These are phyloP conservation scores for Struthidea cinerea DNA, from an alignment of 2,113 vertebrate species.

Conservation along the genomic window DNA sequence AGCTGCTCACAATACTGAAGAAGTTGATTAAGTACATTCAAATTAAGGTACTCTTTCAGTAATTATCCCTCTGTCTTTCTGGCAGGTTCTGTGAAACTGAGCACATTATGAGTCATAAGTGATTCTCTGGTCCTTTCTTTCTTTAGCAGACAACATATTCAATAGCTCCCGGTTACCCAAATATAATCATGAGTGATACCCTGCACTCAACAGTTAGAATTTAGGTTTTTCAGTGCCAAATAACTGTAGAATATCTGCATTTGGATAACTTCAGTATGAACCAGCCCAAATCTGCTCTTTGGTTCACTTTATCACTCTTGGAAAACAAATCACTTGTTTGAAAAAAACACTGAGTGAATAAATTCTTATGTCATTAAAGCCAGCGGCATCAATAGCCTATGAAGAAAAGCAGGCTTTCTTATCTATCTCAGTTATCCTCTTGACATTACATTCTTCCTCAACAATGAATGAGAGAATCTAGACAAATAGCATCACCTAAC, in stretches of 20 bases:
- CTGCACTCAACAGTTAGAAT: background rate
- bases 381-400: background rate
- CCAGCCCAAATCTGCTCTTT: background rate
- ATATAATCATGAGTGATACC: background rate
- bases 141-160: background rate
- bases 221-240: background rate
- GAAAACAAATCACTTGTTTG: background rate
- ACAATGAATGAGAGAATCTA: background rate
- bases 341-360: background rate
- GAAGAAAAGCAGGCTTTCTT: background rate
- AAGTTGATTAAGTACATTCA: conserved; percentile 87
- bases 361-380: background rate
- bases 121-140: background rate
- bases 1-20: conserved; percentile 80
- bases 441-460: background rate
- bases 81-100: background rate
- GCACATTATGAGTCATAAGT: background rate
- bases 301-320: background rate
- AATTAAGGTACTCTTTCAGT: conserved; percentile 81
- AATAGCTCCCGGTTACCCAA: background rate
- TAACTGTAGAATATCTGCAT: background rate
- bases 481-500: background rate
- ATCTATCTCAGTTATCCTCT: background rate
- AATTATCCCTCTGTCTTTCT: background rate
- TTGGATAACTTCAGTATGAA: background rate